phyloP scores from a whole-genome alignment of 2,113 vertebrate species.

The Solea solea region DNA sequence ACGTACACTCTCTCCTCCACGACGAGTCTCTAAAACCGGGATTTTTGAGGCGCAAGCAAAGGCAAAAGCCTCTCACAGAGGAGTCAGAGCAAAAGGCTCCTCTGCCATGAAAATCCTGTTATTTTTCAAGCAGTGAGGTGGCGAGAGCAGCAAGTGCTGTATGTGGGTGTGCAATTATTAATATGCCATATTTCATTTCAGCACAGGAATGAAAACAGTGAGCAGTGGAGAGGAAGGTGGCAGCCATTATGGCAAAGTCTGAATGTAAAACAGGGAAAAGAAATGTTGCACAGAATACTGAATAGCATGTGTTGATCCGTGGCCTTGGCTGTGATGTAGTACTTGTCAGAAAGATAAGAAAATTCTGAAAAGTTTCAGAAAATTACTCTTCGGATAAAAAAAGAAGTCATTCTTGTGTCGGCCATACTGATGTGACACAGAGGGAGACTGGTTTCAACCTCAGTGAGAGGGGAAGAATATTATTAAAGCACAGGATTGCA shows the following conservation, averaged over 20 bases:
- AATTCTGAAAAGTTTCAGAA: too few relatives aligned
- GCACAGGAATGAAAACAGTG: constrained; percentile 43
- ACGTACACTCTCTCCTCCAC: neutral
- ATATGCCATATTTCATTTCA: constrained; percentile 44
- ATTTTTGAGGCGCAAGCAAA: neutral
- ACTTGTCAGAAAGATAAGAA: neutral
- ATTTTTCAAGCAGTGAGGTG: constrained; percentile 18
- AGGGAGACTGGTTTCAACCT: too few relatives aligned
- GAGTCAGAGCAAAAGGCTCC: constrained; percentile 17
- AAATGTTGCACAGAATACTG: constrained; percentile 6
- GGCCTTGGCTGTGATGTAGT: constrained; percentile 2
- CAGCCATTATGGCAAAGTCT: constrained; percentile 12
- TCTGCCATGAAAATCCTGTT: constrained; percentile 36
- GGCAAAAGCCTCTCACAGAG: constrained; percentile 22
- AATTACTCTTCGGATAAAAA: too few relatives aligned
- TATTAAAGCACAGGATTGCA: too few relatives aligned
- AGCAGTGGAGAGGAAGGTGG: neutral
- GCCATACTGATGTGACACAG: too few relatives aligned
- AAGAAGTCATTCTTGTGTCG: too few relatives aligned
- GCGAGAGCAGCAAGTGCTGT: constrained; percentile 9
- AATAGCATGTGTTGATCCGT: constrained; percentile 1
- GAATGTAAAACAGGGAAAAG: constrained; percentile 40
- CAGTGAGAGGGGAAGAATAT: too few relatives aligned
- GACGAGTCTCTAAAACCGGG: neutral
- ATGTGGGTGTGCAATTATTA: constrained; percentile 49